Percentiles rank a stretch among this genome's conserved stretches.
phyloP scores from a whole-genome alignment of 1,140 invertebrate genomes.

The Drosophila trapezifrons region DNA sequence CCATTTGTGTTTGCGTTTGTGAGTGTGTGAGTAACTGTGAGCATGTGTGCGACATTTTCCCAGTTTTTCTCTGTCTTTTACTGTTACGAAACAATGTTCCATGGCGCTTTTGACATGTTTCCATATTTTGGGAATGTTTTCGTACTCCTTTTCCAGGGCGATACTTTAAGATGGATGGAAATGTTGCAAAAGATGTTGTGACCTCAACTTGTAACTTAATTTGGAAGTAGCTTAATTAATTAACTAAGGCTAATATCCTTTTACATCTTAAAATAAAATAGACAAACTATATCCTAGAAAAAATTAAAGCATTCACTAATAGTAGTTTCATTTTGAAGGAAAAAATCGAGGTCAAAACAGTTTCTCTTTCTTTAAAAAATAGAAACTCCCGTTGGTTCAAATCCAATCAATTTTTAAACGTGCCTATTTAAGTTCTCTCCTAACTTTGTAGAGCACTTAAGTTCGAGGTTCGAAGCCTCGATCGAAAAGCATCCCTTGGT shows the following conservation, averaged over 20 bases:
- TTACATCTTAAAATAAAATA: too few relatives aligned
- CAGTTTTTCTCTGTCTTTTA: conserved; percentile 1
- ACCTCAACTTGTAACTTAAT: background rate
- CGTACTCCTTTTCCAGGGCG: conserved; percentile 2
- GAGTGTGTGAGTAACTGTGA: conserved; percentile 16
- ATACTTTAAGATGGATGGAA: background rate
- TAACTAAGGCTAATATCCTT: background rate
- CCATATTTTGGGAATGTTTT: conserved; percentile 19
- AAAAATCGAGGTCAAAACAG: too few relatives aligned
- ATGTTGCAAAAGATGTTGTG: too few relatives aligned
- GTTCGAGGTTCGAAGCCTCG: conserved; percentile 11
- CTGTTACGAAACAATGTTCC: conserved; percentile 47
- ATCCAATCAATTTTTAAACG: background rate
- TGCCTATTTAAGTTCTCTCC: background rate
- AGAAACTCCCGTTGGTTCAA: background rate
- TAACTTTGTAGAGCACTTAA: conserved; percentile 10
- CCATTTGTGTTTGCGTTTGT: conserved; percentile 38
- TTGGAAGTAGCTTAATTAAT: background rate
- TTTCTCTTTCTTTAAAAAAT: background rate
- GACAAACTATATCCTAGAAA: too few relatives aligned
- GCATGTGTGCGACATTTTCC: conserved; percentile 16
- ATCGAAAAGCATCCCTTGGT: background rate
- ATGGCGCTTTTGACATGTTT: conserved; percentile 34
- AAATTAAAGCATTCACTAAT: too few relatives aligned
- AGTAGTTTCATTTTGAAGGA: too few relatives aligned